phyloP scores from a whole-genome alignment of 2,797 vertebrate species.

The Epinephelus coioides region DNA sequence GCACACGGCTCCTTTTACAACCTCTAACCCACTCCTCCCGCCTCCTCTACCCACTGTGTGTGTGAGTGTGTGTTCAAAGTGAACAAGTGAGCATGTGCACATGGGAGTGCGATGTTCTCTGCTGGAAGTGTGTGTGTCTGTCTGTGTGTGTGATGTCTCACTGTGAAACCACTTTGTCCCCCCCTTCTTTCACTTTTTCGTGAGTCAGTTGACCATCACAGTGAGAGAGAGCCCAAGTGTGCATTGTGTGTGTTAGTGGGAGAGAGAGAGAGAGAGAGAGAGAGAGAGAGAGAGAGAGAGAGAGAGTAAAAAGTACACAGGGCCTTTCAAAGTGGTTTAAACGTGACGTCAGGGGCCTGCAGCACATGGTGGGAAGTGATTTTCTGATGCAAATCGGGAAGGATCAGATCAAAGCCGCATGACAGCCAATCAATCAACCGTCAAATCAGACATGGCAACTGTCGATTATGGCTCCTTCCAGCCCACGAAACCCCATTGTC shows the following conservation, averaged over 20 bases:
- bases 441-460: constrained; percentile 96
- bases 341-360: constrained; percentile 83
- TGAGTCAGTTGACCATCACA: constrained; percentile 81
- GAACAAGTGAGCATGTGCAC: constrained; percentile 77
- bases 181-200: constrained; percentile 71
- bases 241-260: neutral
- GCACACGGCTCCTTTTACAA: constrained; percentile 86
- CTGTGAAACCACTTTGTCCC: constrained; percentile 76
- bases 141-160: constrained; percentile 63
- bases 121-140: constrained; percentile 57
- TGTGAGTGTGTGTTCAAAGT: constrained; percentile 64
- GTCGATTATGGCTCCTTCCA: constrained; percentile 92
- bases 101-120: constrained; percentile 83
- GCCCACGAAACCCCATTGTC: constrained; percentile 88
- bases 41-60: constrained; percentile 69
- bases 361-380: constrained; percentile 91
- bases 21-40: constrained; percentile 78
- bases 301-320: constrained; percentile 74
- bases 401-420: constrained; percentile 88
- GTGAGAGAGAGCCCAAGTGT: constrained; percentile 24
- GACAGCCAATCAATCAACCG: constrained; percentile 97
- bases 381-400: constrained; percentile 97
- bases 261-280: constrained; percentile 13
- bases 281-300: neutral
- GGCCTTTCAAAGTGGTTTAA: constrained; percentile 82